phyloP scores from a whole-genome alignment of 2,888 invertebrate genomes.

The Fissipunctia ypsillon region DNA sequence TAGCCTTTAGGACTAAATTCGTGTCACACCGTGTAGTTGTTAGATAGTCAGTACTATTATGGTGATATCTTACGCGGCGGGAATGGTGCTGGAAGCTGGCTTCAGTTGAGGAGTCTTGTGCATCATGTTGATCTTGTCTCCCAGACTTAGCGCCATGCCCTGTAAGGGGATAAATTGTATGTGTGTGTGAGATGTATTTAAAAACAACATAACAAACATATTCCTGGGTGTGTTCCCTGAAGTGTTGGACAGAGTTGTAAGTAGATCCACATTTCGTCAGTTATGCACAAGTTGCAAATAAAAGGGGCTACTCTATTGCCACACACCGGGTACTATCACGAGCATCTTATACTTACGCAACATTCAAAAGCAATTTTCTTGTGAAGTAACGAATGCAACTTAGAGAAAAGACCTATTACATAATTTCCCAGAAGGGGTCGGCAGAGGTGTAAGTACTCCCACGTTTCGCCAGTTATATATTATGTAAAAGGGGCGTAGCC shows the following conservation, averaged over 20 bases:
- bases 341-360: neutral
- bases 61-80: conserved; percentile 77
- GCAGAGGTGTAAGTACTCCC: neutral
- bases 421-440: neutral
- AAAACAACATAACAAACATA: neutral
- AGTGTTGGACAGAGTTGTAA: neutral
- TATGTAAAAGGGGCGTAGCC: too few relatives aligned
- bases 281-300: neutral
- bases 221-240: neutral
- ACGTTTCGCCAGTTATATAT: too few relatives aligned
- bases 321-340: neutral
- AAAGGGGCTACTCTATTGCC: neutral
- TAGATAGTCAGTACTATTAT: conserved; percentile 49
- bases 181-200: neutral
- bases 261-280: neutral
- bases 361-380: neutral
- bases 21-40: conserved; percentile 61
- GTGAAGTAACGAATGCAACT: neutral
- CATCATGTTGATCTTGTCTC: conserved; percentile 99
- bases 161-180: conserved; percentile 75
- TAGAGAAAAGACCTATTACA: neutral
- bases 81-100: conserved; percentile 70
- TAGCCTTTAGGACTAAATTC: conserved; percentile 30
- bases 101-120: conserved; percentile 93
- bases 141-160: conserved; percentile 99